Evolutionary conservation across 1,140 invertebrate genomes (phyloP).

Genomic region (Thaumatotibia leucotreta): DNA sequence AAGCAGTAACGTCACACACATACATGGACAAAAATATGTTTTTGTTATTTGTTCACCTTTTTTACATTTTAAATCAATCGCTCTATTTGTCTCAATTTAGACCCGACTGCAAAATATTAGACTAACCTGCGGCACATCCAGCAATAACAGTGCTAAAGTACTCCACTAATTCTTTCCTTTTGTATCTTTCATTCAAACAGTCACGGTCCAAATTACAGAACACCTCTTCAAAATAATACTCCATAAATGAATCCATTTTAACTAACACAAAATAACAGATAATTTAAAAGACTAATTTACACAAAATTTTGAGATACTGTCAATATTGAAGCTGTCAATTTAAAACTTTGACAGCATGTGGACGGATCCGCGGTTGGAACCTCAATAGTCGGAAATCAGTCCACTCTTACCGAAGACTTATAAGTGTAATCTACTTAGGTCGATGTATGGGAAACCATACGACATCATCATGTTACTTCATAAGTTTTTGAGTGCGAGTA

Average conservation of each 20-base stretch:
- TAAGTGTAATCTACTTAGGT: constrained; percentile 61
- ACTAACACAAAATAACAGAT: neutral
- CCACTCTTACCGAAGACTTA: constrained; percentile 37
- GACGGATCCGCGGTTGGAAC: neutral
- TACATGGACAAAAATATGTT: no score
- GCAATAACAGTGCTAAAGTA: constrained; percentile 84
- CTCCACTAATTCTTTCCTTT: constrained; percentile 80
- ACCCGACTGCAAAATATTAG: no score
- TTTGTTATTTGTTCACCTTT: no score
- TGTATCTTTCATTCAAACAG: constrained; percentile 79
- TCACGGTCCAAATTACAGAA: constrained; percentile 81
- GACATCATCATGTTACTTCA: constrained; percentile 17
- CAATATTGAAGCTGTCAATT: neutral
- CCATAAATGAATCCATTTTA: constrained; percentile 82
- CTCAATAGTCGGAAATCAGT: constrained; percentile 41
- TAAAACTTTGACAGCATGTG: neutral
- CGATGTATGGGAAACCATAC: constrained; percentile 45
- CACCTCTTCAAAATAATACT: constrained; percentile 82
- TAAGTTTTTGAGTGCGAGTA: neutral
- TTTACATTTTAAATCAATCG: no score
- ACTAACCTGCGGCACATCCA: constrained; percentile 79
- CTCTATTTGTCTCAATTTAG: no score
- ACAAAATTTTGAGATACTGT: neutral
- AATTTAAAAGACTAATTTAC: neutral
- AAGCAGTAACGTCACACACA: no score